Evolutionary conservation across 2,888 invertebrate genomes (phyloP), one percentile per base, ranked within the genome.

Genomic region (Eurytoma adleriae): DNA sequence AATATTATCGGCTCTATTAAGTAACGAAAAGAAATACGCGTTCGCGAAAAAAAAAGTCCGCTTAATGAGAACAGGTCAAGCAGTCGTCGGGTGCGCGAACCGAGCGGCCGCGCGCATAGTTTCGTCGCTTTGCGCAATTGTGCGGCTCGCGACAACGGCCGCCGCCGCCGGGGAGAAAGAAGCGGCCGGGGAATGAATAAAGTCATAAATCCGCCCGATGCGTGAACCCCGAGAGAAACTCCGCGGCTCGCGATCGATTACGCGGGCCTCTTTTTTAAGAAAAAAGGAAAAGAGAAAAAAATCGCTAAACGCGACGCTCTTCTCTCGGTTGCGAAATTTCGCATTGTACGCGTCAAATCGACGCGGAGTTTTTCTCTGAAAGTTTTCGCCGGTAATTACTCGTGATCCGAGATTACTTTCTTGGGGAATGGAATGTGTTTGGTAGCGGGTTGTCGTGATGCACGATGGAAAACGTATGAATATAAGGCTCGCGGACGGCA

Each of bases 171-270:
- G 62, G 69, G 57, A 66, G 59, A 75, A 59, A 69, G 70, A 79
- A 79, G 70, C 74, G 40, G 4, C 64, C 50, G 40, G 18, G 54
- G 62, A 76, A 80, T 71, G 78, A 81, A 81, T 81, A 52, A 81
- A 78, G 78, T 70, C 80, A 81, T 81, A 81, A 78, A 81, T 81
- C 66, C 79, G 66, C 68, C 30, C 7, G 2, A 20, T 20, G 24
- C 20, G 67, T 24, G 14, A 20, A 48, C n/a, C 20, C 18, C 20
- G 48, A 5, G 18, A 48, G 40, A 24, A 16, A 27, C 16, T 20
- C 14, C 50, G 24, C 5, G 3, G 12, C 20, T 13, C 20, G 24
- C 14, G 52, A 48, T 14, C 18, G 4, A 50, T 14, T 14, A 61
- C 64, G 3, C 18, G 10, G 61, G 61, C 24, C 40, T 64, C 10